phyloP scores from a whole-genome alignment of 2,888 invertebrate species.

The Drosophila barbarae region DNA sequence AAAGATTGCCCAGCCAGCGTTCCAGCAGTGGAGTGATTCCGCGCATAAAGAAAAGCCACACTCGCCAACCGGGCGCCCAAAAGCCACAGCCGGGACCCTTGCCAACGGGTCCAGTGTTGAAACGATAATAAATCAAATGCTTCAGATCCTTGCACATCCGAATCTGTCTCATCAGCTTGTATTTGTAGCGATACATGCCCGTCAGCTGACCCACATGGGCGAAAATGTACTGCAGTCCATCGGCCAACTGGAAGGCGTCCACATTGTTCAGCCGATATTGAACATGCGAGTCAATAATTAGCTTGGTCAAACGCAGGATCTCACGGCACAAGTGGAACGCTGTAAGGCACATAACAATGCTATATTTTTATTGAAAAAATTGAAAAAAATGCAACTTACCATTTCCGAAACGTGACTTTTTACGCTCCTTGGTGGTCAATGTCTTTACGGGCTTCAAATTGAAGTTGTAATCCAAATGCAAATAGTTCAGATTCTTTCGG shows the following conservation, averaged over 20 bases:
- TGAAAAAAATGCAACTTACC: slow-evolving; percentile 81
- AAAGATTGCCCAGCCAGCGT: slow-evolving; percentile 98
- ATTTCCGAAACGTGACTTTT: slow-evolving; percentile 98
- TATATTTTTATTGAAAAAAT: background rate
- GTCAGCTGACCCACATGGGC: slow-evolving; percentile 99
- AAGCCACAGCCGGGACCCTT: slow-evolving; percentile 99
- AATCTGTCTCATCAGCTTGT: slow-evolving; percentile 99
- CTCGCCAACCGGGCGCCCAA: slow-evolving; percentile 99
- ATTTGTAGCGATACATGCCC: slow-evolving; percentile 99
- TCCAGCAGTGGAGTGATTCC: slow-evolving; percentile 99
- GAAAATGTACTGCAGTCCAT: slow-evolving; percentile 99
- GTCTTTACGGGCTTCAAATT: slow-evolving; percentile 99
- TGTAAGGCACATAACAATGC: too few relatives aligned
- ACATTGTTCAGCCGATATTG: slow-evolving; percentile 99
- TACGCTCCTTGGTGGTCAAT: slow-evolving; percentile 98
- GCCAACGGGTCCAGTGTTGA: slow-evolving; percentile 98
- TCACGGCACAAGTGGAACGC: slow-evolving; percentile 99
- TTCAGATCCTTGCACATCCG: slow-evolving; percentile 99
- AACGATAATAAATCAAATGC: slow-evolving; percentile 99
- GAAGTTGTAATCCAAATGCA: slow-evolving; percentile 99
- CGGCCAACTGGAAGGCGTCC: slow-evolving; percentile 98
- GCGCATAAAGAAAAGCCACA: slow-evolving; percentile 99
- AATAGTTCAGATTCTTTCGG: slow-evolving; percentile 98
- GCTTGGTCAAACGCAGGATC: slow-evolving; percentile 97
- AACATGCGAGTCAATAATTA: slow-evolving; percentile 99